Evolutionary conservation across 2,888 invertebrate species (phyloP), one percentile per base, ranked within the genome.

Genomic region (Meta bourneti): DNA sequence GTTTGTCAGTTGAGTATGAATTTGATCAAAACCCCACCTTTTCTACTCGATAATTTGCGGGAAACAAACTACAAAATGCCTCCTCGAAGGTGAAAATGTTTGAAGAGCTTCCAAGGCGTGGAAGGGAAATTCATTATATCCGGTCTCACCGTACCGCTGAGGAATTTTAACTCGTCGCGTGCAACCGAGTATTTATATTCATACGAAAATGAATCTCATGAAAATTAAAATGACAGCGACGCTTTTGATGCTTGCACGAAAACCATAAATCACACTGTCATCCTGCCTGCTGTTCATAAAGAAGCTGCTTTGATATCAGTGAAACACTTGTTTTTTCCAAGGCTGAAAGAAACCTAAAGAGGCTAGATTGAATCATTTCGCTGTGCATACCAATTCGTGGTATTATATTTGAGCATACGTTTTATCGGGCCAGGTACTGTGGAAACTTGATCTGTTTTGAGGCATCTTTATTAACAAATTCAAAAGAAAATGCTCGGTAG

Each of bases 211-310:
- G 48, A 70, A 75, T 54, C n/a, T 13, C 54, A 80, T 79, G 52
- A 61, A 78, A 90, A 90, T 89, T 77, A 90, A 79, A 84, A 72
- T 79, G 80, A 84, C 83, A 80, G n/a, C 71, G 19, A 48, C 52
- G 78, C 79, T 84, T 89, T 80, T 71, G 72, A 80, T 34, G 20
- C 69, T 51, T 2, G 79, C 84, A 84, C 84, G 90, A 72, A 90
- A 51, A 84, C 19, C 74, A 74, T 83, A 84, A 84, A 90, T 89
- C 79, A 87, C 52, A 11, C 9, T 71, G 72, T 71, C 8, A 49
- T 49, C 49, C 0, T 49, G 49, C 7, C 34, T 51, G 8, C 19
- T 72, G 13, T 74, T 54, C 20, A 20, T 74, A 20, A 52, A 51
- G 71, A 80, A 54, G 79, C 61, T 7, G 61, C 61, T 61, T 11